Base-by-base conservation (phyloP, 1,140 invertebrate species). In the Saccostrea echinata region DNA sequence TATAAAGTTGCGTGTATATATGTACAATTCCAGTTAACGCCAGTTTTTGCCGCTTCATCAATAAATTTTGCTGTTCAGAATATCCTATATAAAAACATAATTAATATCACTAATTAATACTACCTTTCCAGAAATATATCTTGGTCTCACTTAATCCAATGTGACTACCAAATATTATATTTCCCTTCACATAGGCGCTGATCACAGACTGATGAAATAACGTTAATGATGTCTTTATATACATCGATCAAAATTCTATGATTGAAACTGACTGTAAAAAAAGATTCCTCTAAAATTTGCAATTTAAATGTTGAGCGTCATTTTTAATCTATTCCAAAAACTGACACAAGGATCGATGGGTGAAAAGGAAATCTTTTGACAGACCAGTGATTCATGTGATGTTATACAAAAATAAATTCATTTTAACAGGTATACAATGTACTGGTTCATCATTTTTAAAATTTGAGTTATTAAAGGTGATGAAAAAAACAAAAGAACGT, bases 131-230 rank as follows among this genome's bases (percentile, higher is more conserved):
- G 68, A 76, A 76, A 76, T 76, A 76, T 76, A 76, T 27, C 55
- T 33, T 76, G 68, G 68, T 76, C 68, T 76, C 68, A 76, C 68
- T 76, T 76, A 76, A 76, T 76, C 68, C 68, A 76, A 33, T 76
- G 68, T 33, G 68, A 76, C 68, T 76, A 76, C 68, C 68, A 76
- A 76, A 30, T 76, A 18, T 21, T 18, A 76, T 76, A 76, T 76
- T 33, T 76, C 68, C 33, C 24, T 30, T 27, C n/a, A 30, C 30
- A 76, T 27, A 16, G 27, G 6, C 11, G 27, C 13, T 13, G 30
- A 76, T 16, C 68, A 30, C 27, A 1, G 68, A 30, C 27, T 76
- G 30, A 76, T 3, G 2, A 30, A 27, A 13, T 8, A 4, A 12
- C 27, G 68, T 12, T 76, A 13, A 30, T 16, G 30, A 76, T 11